Conservation (phyloP, 2,797 vertebrate species). For the Remorina albescens region DNA sequence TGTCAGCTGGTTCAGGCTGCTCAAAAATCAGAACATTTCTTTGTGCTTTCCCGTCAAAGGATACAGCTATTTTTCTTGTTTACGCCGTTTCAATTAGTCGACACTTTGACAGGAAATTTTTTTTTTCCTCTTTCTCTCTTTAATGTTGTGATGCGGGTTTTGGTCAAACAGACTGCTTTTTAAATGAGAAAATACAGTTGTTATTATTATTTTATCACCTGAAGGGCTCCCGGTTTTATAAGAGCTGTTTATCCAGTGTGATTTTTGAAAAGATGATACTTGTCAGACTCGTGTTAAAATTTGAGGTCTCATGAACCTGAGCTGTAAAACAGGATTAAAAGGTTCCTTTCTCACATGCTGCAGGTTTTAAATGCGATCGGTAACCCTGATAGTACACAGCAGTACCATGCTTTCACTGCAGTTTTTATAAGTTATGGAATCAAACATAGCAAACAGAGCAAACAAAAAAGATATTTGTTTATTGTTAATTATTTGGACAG, state of each 20-base stretch:
- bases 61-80: constrained; percentile 1
- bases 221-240: neutral
- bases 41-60: neutral
- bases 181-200: neutral
- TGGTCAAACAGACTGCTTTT: neutral
- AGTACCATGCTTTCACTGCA: too few relatives aligned
- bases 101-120: neutral
- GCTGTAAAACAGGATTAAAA: neutral
- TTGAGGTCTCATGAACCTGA: neutral
- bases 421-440: neutral
- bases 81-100: neutral
- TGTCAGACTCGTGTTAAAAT: neutral
- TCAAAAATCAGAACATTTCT: constrained; percentile 13
- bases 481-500: too few relatives aligned
- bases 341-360: too few relatives aligned
- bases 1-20: neutral
- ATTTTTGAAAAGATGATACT: constrained; percentile 1
- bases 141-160: neutral
- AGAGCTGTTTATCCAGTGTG: neutral
- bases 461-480: neutral
- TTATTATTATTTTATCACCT: neutral
- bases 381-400: too few relatives aligned
- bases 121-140: neutral
- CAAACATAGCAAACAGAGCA: constrained; percentile 5
- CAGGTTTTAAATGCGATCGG: too few relatives aligned